Percentiles rank a stretch among this genome's conserved stretches.
phyloP scores from a whole-genome alignment of 2,888 invertebrate species.

The Acronicta leporina region DNA sequence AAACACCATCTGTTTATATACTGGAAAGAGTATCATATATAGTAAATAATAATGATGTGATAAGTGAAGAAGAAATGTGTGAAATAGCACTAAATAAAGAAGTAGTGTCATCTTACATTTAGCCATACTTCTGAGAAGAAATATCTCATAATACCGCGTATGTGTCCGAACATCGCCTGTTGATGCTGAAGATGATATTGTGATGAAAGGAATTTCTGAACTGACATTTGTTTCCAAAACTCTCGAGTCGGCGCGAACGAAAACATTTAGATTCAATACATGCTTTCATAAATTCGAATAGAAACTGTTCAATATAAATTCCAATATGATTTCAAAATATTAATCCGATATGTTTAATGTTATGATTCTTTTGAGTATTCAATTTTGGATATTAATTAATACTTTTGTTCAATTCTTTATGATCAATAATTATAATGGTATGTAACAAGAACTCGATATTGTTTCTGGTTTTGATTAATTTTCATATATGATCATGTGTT shows the following conservation, averaged over 20 bases:
- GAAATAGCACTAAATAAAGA: neutral
- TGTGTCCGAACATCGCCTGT: slow-evolving; percentile 15
- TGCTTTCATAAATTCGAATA: slow-evolving; percentile 12
- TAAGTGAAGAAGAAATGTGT: neutral
- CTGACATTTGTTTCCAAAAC: slow-evolving; percentile 24
- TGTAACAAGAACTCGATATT: slow-evolving; percentile 18
- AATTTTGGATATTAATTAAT: neutral
- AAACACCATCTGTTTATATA: too few species aligned
- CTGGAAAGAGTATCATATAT: too few species aligned
- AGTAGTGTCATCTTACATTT: slow-evolving; percentile 9
- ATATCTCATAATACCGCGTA: slow-evolving; percentile 10
- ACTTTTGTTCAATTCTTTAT: slow-evolving; percentile 5
- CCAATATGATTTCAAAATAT: slow-evolving; percentile 12
- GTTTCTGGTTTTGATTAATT: neutral
- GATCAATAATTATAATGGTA: slow-evolving; percentile 5
- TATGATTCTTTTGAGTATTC: slow-evolving; percentile 6
- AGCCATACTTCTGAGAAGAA: slow-evolving; percentile 12
- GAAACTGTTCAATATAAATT: slow-evolving; percentile 18
- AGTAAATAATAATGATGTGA: too few species aligned
- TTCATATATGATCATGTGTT: neutral
- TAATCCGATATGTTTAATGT: slow-evolving; percentile 17
- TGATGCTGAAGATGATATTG: slow-evolving; percentile 13
- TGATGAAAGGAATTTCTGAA: slow-evolving; percentile 22
- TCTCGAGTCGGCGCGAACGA: slow-evolving; percentile 4
- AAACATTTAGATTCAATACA: slow-evolving; percentile 17